Evolutionary conservation across 2,797 vertebrate genomes (phyloP).

Genomic region (Hafferia zeledoni): DNA sequence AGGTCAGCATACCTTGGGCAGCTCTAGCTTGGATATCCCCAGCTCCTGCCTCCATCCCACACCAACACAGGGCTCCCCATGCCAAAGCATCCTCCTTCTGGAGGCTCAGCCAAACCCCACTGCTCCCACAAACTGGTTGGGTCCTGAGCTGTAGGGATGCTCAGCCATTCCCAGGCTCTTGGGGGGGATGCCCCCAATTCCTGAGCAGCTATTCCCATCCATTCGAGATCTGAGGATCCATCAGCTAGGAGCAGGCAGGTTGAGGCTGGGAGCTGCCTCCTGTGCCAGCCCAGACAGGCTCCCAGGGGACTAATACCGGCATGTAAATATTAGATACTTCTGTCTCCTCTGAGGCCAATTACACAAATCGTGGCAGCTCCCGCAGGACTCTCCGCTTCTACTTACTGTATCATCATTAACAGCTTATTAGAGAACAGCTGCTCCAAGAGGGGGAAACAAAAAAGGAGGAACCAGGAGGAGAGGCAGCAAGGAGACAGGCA

Average conservation of each 20-base stretch:
- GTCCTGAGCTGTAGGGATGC: neutral
- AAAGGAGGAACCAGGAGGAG: neutral
- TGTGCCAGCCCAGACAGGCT: constrained; percentile 61
- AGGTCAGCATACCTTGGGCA: neutral
- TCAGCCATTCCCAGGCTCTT: neutral
- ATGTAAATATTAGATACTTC: constrained; percentile 81
- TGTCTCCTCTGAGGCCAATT: constrained; percentile 82
- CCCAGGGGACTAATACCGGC: constrained; percentile 73
- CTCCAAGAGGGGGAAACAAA: constrained; percentile 13
- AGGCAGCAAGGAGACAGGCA: neutral
- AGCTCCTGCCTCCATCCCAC: neutral
- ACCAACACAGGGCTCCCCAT: neutral
- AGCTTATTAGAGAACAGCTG: constrained; percentile 82
- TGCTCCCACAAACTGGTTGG: neutral
- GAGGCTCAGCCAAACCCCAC: neutral
- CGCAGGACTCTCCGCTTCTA: constrained; percentile 74
- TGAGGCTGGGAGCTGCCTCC: constrained; percentile 27
- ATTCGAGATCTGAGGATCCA: neutral
- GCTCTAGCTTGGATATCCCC: neutral
- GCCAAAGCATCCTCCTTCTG: neutral
- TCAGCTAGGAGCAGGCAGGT: constrained; percentile 14
- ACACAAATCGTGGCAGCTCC: constrained; percentile 80
- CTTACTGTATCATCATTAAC: constrained; percentile 81
- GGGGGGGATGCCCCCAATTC: neutral
- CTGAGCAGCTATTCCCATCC: neutral